Base-by-base conservation (phyloP, 2,888 invertebrate genomes). In the Drosophila emarginata region DNA sequence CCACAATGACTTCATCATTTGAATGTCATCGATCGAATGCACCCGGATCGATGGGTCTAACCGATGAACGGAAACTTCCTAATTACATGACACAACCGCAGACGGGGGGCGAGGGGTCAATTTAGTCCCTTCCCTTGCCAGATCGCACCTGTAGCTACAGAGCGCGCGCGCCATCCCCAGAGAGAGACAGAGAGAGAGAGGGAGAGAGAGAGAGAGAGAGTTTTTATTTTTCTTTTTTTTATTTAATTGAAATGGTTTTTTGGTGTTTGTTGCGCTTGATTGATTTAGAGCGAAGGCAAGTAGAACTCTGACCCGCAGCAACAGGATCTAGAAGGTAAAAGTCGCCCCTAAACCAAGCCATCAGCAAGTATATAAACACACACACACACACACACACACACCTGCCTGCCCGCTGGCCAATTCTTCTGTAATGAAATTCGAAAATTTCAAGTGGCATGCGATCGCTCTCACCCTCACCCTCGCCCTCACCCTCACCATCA, bases 181-280 rank as follows among this genome's bases (percentile, higher is more conserved):
- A 26, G 26, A 66, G 71, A n/a, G n/a, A n/a, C n/a, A n/a, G n/a
- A n/a, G n/a, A n/a, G n/a, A n/a, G n/a, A n/a, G n/a, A n/a, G n/a
- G n/a, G n/a, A n/a, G n/a, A n/a, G n/a, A n/a, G n/a, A n/a, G n/a
- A n/a, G n/a, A n/a, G n/a, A n/a, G 59, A 85, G 83, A 65, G 87
- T 26, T 26, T 26, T 26, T 26, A n/a, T 37, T 37, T n/a, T 37
- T 37, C 4, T 3, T 12, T 37, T 21, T 21, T 45, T 11, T 45
- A 21, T 90, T 90, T 89, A 90, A 89, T 89, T 89, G 90, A 88
- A 89, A 83, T 87, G 80, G 79, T 74, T 64, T 76, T 76, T 59
- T 74, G 75, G 76, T 73, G 67, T 77, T 83, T 79, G 78, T 32
- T 78, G 78, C 84, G 85, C 82, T 84, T 90, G 90, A 90, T 90